Conservation (phyloP, 2,113 vertebrate genomes). For the Fukomys damarensis region DNA sequence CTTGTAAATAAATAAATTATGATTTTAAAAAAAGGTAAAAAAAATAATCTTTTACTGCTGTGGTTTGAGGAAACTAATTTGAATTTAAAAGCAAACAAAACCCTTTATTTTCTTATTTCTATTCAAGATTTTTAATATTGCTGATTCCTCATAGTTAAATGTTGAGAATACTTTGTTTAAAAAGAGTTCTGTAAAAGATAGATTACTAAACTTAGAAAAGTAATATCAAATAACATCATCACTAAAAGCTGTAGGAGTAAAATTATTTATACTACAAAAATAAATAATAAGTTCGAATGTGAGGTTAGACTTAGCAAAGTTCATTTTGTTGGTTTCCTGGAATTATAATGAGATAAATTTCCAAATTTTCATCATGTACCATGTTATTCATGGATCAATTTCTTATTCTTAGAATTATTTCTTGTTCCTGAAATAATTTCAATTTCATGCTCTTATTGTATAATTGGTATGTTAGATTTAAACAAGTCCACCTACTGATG, state of each 20-base stretch:
- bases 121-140: slow-evolving; percentile 34
- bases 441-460: slow-evolving; percentile 48
- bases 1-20: slow-evolving; percentile 79
- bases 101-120: slow-evolving; percentile 25
- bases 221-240: slow-evolving; percentile 48
- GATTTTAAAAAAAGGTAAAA: slow-evolving; percentile 80
- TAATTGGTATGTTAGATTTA: slow-evolving; percentile 40
- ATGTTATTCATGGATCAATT: slow-evolving; percentile 23
- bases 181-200: not conserved
- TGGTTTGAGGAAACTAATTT: slow-evolving; percentile 56
- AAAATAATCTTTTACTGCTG: slow-evolving; percentile 76
- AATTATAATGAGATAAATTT: slow-evolving; percentile 21
- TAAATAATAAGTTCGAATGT: slow-evolving; percentile 42
- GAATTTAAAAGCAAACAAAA: slow-evolving; percentile 66
- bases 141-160: not conserved
- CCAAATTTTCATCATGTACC: slow-evolving; percentile 37
- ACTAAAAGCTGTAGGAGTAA: slow-evolving; percentile 4
- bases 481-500: not conserved
- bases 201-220: not conserved
- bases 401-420: slow-evolving; percentile 58
- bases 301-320: slow-evolving; percentile 39
- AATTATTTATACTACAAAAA: slow-evolving; percentile 25
- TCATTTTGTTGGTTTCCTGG: slow-evolving; percentile 64
- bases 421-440: slow-evolving; percentile 44
- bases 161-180: not conserved